Percentiles rank a stretch among this genome's conserved stretches.
These are phyloP conservation scores for Bradypodion ventrale DNA, from an alignment of 2,797 vertebrate genomes.

Conservation along the genomic window DNA sequence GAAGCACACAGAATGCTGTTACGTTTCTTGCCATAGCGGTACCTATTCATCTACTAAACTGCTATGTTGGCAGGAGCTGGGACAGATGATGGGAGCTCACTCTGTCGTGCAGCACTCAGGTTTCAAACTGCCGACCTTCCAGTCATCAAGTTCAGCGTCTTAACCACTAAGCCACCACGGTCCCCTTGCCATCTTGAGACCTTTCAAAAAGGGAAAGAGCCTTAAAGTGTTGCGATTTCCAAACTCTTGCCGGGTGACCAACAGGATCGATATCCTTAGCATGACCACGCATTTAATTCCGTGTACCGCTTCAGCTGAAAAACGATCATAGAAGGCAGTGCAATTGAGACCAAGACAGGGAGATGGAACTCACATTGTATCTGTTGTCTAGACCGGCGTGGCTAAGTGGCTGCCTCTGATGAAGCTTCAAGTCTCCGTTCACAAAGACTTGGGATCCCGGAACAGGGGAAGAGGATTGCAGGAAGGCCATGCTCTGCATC, in stretches of 20 bases:
- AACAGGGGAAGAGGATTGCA: conserved; percentile 86
- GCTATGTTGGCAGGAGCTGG: no score
- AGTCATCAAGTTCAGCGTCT: no score
- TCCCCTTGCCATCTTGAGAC: no score
- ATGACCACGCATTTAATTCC: not conserved
- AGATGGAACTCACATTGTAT: conserved; percentile 85
- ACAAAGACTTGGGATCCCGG: conserved; percentile 85
- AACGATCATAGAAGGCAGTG: no score
- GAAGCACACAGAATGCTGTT: no score
- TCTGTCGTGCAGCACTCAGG: no score
- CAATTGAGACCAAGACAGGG: not conserved
- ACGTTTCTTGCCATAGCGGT: no score
- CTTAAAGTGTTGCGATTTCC: not conserved
- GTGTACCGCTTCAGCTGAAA: not conserved
- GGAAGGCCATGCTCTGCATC: conserved; percentile 92
- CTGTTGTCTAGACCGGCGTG: conserved; percentile 83
- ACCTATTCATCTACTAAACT: no score
- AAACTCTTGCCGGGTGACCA: not conserved
- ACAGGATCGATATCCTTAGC: not conserved
- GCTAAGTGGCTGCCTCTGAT: conserved; percentile 85
- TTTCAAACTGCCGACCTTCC: no score
- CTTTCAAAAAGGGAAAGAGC: not conserved
- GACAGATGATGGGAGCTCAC: no score
- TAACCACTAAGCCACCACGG: no score
- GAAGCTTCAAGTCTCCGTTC: conserved; percentile 88